phyloP scores from a whole-genome alignment of 2,888 invertebrate genomes.

The Melinopterus prodromus region DNA sequence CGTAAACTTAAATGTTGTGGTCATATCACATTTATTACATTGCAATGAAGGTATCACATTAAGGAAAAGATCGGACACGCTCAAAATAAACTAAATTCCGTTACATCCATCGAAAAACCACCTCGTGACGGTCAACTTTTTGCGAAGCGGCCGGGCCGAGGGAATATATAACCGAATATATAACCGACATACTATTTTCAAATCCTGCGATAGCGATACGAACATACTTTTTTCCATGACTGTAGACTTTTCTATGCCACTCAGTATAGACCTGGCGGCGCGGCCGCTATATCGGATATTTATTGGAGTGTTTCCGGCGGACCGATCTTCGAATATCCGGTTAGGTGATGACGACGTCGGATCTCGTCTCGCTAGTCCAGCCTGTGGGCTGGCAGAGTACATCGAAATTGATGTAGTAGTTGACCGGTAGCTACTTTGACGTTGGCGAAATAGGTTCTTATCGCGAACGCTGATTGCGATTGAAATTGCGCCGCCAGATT shows the following conservation, averaged over 20 bases:
- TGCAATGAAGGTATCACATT: too few species aligned
- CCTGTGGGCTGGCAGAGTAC: neutral
- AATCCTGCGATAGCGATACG: too few species aligned
- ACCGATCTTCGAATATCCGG: constrained; percentile 22
- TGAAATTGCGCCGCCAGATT: neutral
- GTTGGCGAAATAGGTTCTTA: constrained; percentile 7
- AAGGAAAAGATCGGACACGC: too few species aligned
- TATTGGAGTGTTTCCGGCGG: constrained; percentile 24
- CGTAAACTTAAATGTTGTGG: too few species aligned
- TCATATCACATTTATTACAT: too few species aligned
- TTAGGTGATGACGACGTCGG: constrained; percentile 16
- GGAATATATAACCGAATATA: too few species aligned
- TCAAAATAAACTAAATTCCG: too few species aligned
- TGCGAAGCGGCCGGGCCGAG: too few species aligned
- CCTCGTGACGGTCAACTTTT: too few species aligned
- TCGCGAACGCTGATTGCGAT: neutral
- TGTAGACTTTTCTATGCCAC: neutral
- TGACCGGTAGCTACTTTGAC: constrained; percentile 9
- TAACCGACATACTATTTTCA: too few species aligned
- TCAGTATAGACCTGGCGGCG: neutral
- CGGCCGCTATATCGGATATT: constrained; percentile 22
- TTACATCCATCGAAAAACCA: too few species aligned
- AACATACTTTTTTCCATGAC: too few species aligned
- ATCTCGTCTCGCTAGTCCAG: neutral
- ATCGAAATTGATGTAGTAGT: constrained; percentile 10